These are phyloP conservation scores for Geothlypis trichas DNA, from an alignment of 2,113 vertebrate species.

Conservation along the genomic window DNA sequence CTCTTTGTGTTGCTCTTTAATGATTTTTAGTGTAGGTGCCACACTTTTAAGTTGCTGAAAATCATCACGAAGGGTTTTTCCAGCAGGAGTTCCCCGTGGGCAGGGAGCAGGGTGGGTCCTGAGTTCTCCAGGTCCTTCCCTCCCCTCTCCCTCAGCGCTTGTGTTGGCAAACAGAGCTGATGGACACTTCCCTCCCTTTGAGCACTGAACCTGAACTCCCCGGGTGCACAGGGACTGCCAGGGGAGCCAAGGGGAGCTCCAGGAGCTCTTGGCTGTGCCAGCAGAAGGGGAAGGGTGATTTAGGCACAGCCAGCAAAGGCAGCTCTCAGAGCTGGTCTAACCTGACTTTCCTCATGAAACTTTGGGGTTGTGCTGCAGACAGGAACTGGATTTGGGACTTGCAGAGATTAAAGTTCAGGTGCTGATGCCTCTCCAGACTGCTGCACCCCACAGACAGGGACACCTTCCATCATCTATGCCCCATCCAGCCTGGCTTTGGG, in stretches of 20 bases:
- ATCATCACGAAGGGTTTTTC: neutral
- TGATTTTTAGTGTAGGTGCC: neutral
- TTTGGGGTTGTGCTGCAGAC: neutral
- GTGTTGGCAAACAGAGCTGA: neutral
- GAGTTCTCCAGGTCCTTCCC: neutral
- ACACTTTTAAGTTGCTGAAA: neutral
- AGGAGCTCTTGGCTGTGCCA: neutral
- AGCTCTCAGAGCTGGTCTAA: neutral
- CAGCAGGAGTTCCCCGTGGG: neutral
- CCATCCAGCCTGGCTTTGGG: rapidly evolving
- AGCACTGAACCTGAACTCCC: constrained; percentile 23
- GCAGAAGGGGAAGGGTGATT: neutral
- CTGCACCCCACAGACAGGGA: neutral
- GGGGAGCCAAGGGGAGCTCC: constrained; percentile 6
- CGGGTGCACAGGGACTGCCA: neutral
- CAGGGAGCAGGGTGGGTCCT: neutral
- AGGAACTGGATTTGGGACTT: neutral
- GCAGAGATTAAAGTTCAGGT: neutral
- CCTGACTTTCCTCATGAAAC: constrained; percentile 1
- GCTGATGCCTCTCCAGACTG: neutral
- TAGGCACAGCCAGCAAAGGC: neutral
- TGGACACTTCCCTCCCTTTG: neutral
- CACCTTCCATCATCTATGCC: neutral
- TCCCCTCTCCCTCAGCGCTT: neutral
- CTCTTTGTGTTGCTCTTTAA: neutral